These are phyloP conservation scores for Muntiacus reevesi DNA, from an alignment of 2,113 vertebrate genomes.

Conservation along the genomic window DNA sequence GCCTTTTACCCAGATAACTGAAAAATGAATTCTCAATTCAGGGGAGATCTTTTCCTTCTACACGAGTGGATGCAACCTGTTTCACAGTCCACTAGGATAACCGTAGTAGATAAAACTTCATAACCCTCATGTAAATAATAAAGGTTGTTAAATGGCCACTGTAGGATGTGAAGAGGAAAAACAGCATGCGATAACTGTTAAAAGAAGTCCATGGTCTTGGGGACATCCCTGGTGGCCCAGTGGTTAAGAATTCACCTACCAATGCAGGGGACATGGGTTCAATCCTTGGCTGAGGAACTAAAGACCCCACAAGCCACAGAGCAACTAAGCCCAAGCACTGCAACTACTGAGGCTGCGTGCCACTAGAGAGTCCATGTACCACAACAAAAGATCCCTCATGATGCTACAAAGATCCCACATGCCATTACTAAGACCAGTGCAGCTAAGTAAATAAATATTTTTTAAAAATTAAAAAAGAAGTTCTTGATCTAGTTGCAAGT, in stretches of 20 bases:
- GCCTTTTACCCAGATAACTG: neutral
- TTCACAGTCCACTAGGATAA: neutral
- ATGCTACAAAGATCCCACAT: neutral
- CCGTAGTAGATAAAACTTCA: neutral
- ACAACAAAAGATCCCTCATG: neutral
- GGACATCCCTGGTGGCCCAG: neutral
- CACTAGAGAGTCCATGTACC: neutral
- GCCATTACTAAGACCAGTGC: neutral
- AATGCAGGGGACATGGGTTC: neutral
- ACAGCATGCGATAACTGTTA: neutral
- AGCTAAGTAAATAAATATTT: neutral
- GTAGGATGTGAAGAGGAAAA: neutral
- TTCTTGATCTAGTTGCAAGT: neutral
- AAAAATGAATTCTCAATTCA: neutral
- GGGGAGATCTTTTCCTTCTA: neutral
- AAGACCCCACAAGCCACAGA: neutral
- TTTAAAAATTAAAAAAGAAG: neutral
- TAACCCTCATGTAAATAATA: neutral
- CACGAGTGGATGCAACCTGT: neutral
- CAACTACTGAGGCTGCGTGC: neutral
- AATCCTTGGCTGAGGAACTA: neutral
- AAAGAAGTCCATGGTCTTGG: neutral
- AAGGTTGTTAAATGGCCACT: neutral
- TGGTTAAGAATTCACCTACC: neutral
- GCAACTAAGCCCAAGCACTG: neutral